These are phyloP conservation scores for Pachydiplax longipennis DNA, from an alignment of 2,888 invertebrate genomes.

Conservation along the genomic window DNA sequence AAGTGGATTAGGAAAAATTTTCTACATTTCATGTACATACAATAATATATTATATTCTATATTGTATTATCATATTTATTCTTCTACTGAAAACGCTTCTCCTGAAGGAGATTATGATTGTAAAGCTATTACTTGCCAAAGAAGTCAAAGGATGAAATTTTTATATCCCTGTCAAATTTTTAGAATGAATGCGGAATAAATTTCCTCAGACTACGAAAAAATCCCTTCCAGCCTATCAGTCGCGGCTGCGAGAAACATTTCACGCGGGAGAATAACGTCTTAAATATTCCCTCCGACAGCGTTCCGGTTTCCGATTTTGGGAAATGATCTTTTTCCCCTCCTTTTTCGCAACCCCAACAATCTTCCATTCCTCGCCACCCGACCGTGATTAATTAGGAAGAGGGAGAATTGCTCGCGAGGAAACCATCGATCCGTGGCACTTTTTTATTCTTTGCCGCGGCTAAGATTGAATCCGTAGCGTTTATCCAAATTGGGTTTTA, in stretches of 20 bases:
- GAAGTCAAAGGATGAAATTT: too few species aligned
- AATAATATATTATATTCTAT: too few species aligned
- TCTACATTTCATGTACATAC: too few species aligned
- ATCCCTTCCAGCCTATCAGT: not conserved
- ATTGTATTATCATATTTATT: too few species aligned
- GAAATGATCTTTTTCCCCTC: not conserved
- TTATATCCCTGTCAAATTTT: too few species aligned
- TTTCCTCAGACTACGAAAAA: not conserved
- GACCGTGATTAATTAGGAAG: slow-evolving; percentile 33
- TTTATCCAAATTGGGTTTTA: not conserved
- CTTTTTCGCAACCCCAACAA: not conserved
- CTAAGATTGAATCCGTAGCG: not conserved
- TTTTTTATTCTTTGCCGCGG: not conserved
- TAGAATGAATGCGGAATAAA: not conserved
- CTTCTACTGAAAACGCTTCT: too few species aligned
- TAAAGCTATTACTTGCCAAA: too few species aligned
- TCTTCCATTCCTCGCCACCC: slow-evolving; percentile 26
- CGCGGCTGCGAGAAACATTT: not conserved
- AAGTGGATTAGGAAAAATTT: too few species aligned
- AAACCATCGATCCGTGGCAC: not conserved
- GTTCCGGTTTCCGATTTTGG: not conserved
- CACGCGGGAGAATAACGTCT: too few species aligned
- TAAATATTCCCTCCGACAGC: not conserved
- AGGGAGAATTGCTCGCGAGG: not conserved
- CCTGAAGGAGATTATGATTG: too few species aligned